Percentiles rank a stretch among this genome's conserved stretches.
Conservation (phyloP, 53 echinoderm and acorn worm species). For the Mesocentrotus franciscanus region DNA sequence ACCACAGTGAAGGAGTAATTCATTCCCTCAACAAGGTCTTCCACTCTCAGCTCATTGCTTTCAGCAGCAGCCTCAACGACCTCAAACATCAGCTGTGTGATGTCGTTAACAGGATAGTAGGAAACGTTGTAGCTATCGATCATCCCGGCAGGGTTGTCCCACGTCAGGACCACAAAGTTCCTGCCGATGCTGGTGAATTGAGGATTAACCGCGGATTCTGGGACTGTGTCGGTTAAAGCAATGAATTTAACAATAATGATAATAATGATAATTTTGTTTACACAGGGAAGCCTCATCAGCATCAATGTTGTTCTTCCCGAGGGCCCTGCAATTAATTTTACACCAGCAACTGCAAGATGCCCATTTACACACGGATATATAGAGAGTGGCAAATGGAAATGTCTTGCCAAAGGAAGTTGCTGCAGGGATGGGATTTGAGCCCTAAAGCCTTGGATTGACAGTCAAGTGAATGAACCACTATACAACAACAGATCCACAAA, state of each 20-base stretch:
- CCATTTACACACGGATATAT: too few species aligned
- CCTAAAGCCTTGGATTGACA: too few species aligned
- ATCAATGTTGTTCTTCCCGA: too few species aligned
- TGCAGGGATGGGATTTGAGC: too few species aligned
- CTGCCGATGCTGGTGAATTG: constrained; percentile 38
- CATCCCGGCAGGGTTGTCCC: constrained; percentile 50
- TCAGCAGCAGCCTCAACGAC: neutral
- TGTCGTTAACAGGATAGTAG: neutral
- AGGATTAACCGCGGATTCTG: constrained; percentile 20
- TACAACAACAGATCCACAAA: neutral
- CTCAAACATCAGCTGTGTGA: neutral
- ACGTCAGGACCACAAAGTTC: constrained; percentile 9
- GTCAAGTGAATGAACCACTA: too few species aligned
- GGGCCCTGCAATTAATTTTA: too few species aligned
- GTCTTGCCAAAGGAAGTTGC: too few species aligned
- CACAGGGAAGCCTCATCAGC: too few species aligned
- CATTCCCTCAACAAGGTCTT: neutral
- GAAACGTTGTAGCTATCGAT: constrained; percentile 55
- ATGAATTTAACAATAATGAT: neutral
- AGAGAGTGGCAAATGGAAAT: too few species aligned
- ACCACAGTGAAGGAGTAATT: constrained; percentile 28
- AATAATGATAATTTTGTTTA: too few species aligned
- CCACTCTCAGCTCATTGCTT: constrained; percentile 13
- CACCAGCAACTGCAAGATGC: too few species aligned
- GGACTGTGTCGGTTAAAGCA: constrained; percentile 18